Evolutionary conservation across 2,888 invertebrate species (phyloP), one percentile per base, ranked within the genome.

Genomic region (Drosophila anomelani): DNA sequence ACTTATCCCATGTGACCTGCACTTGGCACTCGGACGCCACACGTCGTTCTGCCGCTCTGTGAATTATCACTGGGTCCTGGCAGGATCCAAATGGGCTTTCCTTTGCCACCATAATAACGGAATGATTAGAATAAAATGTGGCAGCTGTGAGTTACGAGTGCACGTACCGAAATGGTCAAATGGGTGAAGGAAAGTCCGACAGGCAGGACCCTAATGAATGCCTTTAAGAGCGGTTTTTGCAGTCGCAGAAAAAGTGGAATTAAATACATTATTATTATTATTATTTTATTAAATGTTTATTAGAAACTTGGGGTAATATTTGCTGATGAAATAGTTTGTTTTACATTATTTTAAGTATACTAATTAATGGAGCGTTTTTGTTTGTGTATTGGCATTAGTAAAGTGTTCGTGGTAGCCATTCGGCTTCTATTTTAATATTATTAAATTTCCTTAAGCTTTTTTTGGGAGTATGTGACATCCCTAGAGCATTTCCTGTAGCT

Each of bases 101-200:
- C n/a, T n/a, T 9, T 15, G 8, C 43, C 29, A n/a, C n/a, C 13
- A 34, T 34, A 32, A 63, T 20, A 20, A 20, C 20, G 20, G 20
- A 20, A 20, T 66, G 54, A 64, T 49, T 67, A 69, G 53, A 80
- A 79, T 75, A 80, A 66, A 72, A 73, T 74, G 80, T 76, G 82
- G 77, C 82, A 85, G 77, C 70, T 83, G 85, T 82, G 76, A 85
- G 62, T 79, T 80, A 85, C 80, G 85, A 85, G 85, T 68, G 41
- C 85, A 82, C 82, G 82, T 82, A 55, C 55, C 47, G 46, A 44
- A 23, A 46, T 57, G 63, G 49, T 34, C 66, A 72, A 80, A 72
- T 72, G 17, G 17, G 72, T 66, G 60, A 58, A 49, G 56, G 36
- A n/a, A 23, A 39, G 56, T 51, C 70, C 57, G n/a, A 38, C 26